Conservation (phyloP, 2,797 vertebrate genomes). For the Heteromormyrus szaboi region DNA sequence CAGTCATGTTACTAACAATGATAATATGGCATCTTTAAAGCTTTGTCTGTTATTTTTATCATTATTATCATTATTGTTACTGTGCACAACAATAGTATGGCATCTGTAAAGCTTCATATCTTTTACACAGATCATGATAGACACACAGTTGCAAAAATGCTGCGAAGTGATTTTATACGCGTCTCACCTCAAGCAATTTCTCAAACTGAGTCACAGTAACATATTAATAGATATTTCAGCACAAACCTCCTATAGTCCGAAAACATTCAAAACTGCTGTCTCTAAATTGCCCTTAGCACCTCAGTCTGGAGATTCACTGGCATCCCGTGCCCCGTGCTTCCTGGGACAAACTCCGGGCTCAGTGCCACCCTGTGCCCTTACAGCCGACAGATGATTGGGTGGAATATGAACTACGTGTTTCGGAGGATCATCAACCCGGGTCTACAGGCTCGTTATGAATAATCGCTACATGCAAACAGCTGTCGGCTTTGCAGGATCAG, state of each 20-base stretch:
- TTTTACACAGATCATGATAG: neutral
- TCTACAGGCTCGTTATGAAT: neutral
- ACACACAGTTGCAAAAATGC: neutral
- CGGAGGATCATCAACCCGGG: neutral
- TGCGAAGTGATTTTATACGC: neutral
- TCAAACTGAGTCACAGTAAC: neutral
- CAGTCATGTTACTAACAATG: neutral
- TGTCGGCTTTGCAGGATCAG: neutral
- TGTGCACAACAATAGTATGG: neutral
- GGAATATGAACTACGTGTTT: neutral
- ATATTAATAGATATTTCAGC: neutral
- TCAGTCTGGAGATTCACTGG: neutral
- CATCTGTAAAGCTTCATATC: neutral
- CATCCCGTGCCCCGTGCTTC: neutral
- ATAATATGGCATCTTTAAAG: neutral
- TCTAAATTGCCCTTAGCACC: neutral
- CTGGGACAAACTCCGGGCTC: neutral
- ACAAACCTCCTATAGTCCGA: neutral
- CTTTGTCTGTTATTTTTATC: neutral
- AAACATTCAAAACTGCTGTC: neutral
- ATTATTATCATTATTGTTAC: neutral
- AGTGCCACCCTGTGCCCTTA: neutral
- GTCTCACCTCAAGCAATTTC: neutral
- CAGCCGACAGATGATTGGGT: neutral
- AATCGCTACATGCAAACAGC: neutral